phyloP scores from a whole-genome alignment of 2,888 invertebrate species.

The Monochamus alternatus region DNA sequence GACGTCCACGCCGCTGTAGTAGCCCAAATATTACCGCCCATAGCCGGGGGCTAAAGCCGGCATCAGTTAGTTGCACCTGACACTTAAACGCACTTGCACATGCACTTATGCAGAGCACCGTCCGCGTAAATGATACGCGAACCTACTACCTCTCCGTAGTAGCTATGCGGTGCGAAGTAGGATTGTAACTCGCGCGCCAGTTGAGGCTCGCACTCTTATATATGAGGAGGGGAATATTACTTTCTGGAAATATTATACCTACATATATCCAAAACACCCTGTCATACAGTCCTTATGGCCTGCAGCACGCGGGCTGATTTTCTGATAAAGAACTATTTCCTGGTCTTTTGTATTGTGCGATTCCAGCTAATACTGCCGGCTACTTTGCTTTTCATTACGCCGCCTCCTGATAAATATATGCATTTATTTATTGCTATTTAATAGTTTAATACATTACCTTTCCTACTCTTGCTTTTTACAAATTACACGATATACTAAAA shows the following conservation, averaged over 20 bases:
- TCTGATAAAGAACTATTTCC: conserved; percentile 17
- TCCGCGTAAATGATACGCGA: conserved; percentile 45
- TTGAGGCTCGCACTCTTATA: conserved; percentile 62
- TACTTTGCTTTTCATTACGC: neutral
- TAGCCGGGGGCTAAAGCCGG: conserved; percentile 65
- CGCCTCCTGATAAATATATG: conserved; percentile 12
- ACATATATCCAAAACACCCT: conserved; percentile 29
- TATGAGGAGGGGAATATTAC: conserved; percentile 52
- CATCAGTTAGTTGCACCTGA: conserved; percentile 58
- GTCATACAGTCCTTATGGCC: conserved; percentile 23
- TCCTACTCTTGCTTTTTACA: conserved; percentile 27
- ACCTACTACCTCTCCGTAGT: conserved; percentile 52
- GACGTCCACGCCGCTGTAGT: conserved; percentile 66
- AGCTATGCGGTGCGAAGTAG: conserved; percentile 53
- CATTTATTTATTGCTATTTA: conserved; percentile 20
- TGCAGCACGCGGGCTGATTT: conserved; percentile 1
- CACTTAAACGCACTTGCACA: conserved; percentile 57
- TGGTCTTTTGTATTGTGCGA: conserved; percentile 13
- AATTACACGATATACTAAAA: conserved; percentile 35
- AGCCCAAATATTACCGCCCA: conserved; percentile 65
- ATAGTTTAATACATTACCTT: conserved; percentile 22
- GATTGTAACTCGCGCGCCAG: conserved; percentile 62
- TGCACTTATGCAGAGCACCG: conserved; percentile 44
- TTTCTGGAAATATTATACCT: conserved; percentile 25
- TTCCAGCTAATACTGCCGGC: conserved; percentile 11